Evolutionary conservation across 2,888 invertebrate genomes (phyloP), one percentile per base, ranked within the genome.

Genomic region (Rosalia funebris): DNA sequence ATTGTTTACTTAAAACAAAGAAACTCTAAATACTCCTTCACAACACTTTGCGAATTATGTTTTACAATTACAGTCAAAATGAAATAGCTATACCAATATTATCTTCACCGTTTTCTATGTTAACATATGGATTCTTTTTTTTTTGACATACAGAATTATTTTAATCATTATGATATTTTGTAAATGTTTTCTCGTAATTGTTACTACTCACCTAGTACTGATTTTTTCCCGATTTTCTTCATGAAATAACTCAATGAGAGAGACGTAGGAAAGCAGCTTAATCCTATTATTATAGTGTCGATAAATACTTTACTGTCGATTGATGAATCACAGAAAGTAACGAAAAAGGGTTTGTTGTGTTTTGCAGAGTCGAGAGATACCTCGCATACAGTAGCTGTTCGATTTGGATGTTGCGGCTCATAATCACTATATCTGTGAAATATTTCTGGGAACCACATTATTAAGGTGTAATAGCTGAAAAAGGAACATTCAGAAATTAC

Each of bases 371-470:
- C 25, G 7, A 47, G 77, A 0, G 86, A 84, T n/a, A 87, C 86
- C 69, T 84, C 83, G 66, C 86, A 87, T 15, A 87, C 85, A 1
- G 86, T 84, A 0, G 85, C 84, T 0, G 84, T 79, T 9, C 77
- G 78, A 10, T 81, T 81, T 0, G 79, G 78, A 74, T 83, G 81
- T 41, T 81, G 67, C 2, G 77, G 75, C 10, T 83, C 79, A 75
- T 82, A 87, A 78, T 84, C 83, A 52, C 85, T 84, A 80, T 86
- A 87, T 63, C 88, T 76, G 79, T 86, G 86, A 76, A 89, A 89
- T 60, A 90, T 82, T 72, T 89, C 88, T 41, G 89, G 89, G 77
- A 89, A 89, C 89, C 89, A 90, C 86, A 90, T 85, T 82, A 86
- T 85, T 64, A 87, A 75, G 0, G 87, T 87, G 77, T 86, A 87